phyloP scores from a whole-genome alignment of 2,797 vertebrate species.

The Channa striata region DNA sequence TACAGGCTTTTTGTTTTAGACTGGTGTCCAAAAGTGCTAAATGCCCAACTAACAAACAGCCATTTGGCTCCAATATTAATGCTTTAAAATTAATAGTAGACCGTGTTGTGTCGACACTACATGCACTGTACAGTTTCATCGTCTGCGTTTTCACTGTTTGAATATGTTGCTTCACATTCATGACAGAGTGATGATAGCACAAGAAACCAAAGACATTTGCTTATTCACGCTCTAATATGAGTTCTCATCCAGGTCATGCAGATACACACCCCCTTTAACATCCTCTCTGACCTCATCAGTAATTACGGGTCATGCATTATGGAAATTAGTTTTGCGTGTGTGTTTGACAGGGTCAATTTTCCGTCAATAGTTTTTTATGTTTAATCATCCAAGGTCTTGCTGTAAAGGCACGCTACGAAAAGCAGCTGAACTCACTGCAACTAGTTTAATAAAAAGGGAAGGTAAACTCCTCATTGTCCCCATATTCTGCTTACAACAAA shows the following conservation, averaged over 20 bases:
- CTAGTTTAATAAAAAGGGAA: conserved; percentile 28
- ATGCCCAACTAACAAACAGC: too few relatives aligned
- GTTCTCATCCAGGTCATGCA: conserved; percentile 53
- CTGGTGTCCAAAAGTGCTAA: too few relatives aligned
- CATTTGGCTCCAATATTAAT: too few relatives aligned
- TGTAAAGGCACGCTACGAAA: conserved; percentile 5
- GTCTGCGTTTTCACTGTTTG: too few relatives aligned
- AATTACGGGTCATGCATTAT: conserved; percentile 81
- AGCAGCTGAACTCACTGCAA: conserved; percentile 1
- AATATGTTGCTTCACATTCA: background rate
- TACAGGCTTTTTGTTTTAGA: too few relatives aligned
- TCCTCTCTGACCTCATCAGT: conserved; percentile 76
- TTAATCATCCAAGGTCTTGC: conserved; percentile 61
- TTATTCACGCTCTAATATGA: conserved; percentile 45
- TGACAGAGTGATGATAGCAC: background rate
- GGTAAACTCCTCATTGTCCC: conserved; percentile 38
- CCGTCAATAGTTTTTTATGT: conserved; percentile 66
- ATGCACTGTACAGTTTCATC: too few relatives aligned
- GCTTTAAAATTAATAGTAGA: too few relatives aligned
- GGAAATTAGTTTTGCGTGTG: conserved; percentile 73
- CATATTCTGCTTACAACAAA: conserved; percentile 50
- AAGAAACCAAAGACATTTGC: too few relatives aligned
- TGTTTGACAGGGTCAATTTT: conserved; percentile 67
- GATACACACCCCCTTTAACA: conserved; percentile 60
- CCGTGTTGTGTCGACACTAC: too few relatives aligned